Conservation (phyloP, 2,888 invertebrate genomes). For the Ophion obscuratus region DNA sequence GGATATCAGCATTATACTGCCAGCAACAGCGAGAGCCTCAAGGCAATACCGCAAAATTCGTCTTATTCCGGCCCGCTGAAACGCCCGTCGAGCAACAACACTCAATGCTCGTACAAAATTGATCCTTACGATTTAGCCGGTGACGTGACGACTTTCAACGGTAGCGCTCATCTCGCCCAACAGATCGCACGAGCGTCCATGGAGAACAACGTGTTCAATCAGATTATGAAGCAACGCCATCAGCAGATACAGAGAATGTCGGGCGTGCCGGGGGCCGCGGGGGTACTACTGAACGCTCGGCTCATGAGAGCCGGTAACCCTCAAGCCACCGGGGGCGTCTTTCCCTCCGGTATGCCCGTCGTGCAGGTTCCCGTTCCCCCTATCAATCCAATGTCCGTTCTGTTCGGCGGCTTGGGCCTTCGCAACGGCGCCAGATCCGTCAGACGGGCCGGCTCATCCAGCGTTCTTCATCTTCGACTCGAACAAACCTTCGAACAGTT, state of each 20-base stretch:
- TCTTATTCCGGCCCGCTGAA: constrained; percentile 77
- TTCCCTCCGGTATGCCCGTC: constrained; percentile 78
- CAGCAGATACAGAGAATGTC: constrained; percentile 76
- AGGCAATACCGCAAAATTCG: constrained; percentile 74
- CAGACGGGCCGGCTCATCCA: constrained; percentile 86
- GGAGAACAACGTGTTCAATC: constrained; percentile 78
- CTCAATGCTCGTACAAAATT: constrained; percentile 75
- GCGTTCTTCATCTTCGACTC: constrained; percentile 89
- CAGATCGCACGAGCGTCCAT: constrained; percentile 72
- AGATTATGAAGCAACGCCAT: constrained; percentile 79
- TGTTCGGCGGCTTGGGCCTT: constrained; percentile 76
- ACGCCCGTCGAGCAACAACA: constrained; percentile 64
- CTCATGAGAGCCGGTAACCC: constrained; percentile 74
- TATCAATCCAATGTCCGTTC: constrained; percentile 77
- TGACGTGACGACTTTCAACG: constrained; percentile 73
- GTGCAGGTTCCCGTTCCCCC: constrained; percentile 78
- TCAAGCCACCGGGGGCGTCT: constrained; percentile 69
- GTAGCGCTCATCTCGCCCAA: constrained; percentile 74
- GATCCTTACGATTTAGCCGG: constrained; percentile 77
- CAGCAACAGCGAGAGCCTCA: constrained; percentile 77
- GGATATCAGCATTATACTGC: constrained; percentile 79
- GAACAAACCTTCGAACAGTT: constrained; percentile 93
- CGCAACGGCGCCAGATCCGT: constrained; percentile 75
- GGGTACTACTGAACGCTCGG: constrained; percentile 79
- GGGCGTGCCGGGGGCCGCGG: constrained; percentile 73